Base-by-base conservation (phyloP, 2,113 vertebrate genomes). In the Nesogale talazaci region DNA sequence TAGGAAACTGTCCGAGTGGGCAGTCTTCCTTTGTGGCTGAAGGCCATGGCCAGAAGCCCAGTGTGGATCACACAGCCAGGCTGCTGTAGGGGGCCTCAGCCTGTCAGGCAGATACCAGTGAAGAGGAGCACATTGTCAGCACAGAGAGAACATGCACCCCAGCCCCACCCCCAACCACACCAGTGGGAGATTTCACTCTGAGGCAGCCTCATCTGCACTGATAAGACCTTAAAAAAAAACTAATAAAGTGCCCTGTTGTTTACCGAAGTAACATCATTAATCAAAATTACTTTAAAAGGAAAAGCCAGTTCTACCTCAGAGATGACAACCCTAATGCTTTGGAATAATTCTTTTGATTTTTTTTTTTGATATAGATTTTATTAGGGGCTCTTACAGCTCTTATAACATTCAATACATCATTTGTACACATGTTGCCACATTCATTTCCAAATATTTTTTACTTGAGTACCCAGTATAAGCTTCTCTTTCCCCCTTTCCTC, bases 101-200 rank as follows among this genome's bases (percentile, higher is more conserved):
- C 80, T 61, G 3, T 46, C 42, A 46, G 38, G 72, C 10, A 3
- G 42, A 69, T 57, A 83, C 72, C 27, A 0, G 42, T 29, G n/a
- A 4, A 78, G 61, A 23, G 3, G n/a, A 42, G 38, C 23, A 27
- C 17, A 6, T 77, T 16, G 42, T 77, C 27, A 0, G 8, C 16
- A 34, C 23, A 1, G 0, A 10, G 77, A 1, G 70, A 12, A 1
- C 12, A 11, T 14, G 52, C 1, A 0, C 67, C 57, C 46, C n/a
- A n/a, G n/a, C n/a, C n/a, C n/a, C n/a, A n/a, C n/a, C 36, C 42
- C 1, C 0, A 11, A 6, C 34, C 34, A 1, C 34, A 2, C 20
- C 2, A 8, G 27, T 40, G 29, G 22, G 10, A 15, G 81, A 31
- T 12, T 27, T 36, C 12, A 3, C 42, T 56, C 42, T 22, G 69